Percentiles rank a stretch among this genome's conserved stretches.
These are phyloP conservation scores for Motacilla alba DNA, from an alignment of 2,113 vertebrate genomes.

Conservation along the genomic window DNA sequence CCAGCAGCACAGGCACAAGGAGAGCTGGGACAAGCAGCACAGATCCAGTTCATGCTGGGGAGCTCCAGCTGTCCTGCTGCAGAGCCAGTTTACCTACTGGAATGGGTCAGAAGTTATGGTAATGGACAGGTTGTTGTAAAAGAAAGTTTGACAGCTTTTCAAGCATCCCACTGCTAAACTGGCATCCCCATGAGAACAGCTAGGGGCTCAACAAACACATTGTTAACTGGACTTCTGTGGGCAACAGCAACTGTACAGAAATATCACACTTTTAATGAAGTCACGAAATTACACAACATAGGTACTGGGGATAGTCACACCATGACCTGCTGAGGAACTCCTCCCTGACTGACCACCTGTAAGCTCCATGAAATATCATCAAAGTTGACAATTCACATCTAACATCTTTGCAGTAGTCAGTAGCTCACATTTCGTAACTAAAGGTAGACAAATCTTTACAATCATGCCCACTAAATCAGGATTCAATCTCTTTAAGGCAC, in stretches of 20 bases:
- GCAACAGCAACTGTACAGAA: background rate
- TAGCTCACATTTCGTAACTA: background rate
- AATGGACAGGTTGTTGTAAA: fast-evolving
- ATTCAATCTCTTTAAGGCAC: background rate
- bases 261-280: background rate
- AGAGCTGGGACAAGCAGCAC: fast-evolving
- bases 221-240: fast-evolving
- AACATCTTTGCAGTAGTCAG: background rate
- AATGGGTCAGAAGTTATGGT: fast-evolving
- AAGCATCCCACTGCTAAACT: background rate
- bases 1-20: background rate
- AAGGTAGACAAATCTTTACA: background rate
- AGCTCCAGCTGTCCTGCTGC: fast-evolving
- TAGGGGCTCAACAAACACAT: fast-evolving
- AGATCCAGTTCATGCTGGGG: fast-evolving
- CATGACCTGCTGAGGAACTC: background rate
- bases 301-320: background rate
- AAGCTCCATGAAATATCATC: background rate
- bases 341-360: background rate
- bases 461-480: background rate
- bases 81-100: background rate
- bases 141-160: background rate
- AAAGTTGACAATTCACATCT: fast-evolving
- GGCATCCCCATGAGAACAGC: background rate
- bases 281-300: background rate